Evolutionary conservation across 2,113 vertebrate species (phyloP), one percentile per base, ranked within the genome.

Genomic region (Bubo scandiacus): DNA sequence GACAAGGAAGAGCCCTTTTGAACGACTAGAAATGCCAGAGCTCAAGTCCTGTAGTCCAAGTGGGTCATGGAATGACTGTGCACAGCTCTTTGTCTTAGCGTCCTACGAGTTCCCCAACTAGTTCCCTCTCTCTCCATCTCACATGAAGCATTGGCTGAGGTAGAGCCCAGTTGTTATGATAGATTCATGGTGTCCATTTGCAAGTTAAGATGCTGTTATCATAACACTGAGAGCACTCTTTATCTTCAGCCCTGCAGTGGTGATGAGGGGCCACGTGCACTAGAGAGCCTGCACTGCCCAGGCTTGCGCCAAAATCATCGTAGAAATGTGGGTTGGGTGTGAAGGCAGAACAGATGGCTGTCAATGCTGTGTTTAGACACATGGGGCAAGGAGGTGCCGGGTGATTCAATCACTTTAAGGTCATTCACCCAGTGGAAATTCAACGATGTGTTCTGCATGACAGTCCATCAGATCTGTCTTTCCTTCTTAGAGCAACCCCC

Each of bases 11-110:
- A 91, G 30, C 4, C 8, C 7, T 66, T 66, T 22, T n/a, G 40
- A 52, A 78, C 8, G 7, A 38, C 6, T 4, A 30, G 43, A 86
- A 75, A 83, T 51, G 29, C 8, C 47, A 59, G 61, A 81, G 30
- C 15, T 74, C 11, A 25, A 47, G 55, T 25, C 38, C 13, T 0
- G 0, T 42, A 52, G 19, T n/a, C 49, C 32, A 71, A 0, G 12
- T 4, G 18, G 20, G 26, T 36, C 3, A 27, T 16, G 61, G 38
- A 40, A 49, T 34, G 11, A 25, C 26, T 58, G 27, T 34, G 45
- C 21, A 25, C 40, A 47, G 34, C 6, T 57, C 52, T 71, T 75
- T 51, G 29, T 36, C 18, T 58, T 45, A 25, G 26, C 59, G 38
- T 43, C 57, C 43, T 59, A 16, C 22, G 22, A 15, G 21, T 36